Percentiles rank a stretch among this genome's conserved stretches.
Evolutionary conservation across 2,113 vertebrate genomes (phyloP).

Genomic region (Gymnorhina tibicen): DNA sequence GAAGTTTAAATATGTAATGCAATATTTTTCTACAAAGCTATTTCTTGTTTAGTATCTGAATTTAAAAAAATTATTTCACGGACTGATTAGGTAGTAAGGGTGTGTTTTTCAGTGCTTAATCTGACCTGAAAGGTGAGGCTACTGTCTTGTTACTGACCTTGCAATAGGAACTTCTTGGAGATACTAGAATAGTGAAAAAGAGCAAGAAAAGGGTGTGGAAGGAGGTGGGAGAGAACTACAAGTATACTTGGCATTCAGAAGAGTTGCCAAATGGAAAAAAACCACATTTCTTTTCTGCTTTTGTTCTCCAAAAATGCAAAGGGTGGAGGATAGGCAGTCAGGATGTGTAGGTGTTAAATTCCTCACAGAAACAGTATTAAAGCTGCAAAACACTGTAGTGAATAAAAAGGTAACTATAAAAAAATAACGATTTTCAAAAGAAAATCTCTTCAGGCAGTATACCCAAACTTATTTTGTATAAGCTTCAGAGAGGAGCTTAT

Average conservation of each 20-base stretch:
- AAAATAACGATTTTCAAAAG: background rate
- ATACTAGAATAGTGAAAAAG: background rate
- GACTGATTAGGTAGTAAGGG: background rate
- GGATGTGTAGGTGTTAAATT: conserved; percentile 19
- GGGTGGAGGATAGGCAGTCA: background rate
- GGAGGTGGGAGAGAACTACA: conserved; percentile 10
- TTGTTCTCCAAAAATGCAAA: background rate
- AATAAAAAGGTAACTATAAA: background rate
- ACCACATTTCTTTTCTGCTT: background rate
- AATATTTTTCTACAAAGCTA: background rate
- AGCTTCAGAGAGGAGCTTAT: background rate
- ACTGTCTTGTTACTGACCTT: background rate
- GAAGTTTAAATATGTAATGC: background rate
- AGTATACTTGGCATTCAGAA: conserved; percentile 3
- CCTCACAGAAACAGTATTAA: background rate
- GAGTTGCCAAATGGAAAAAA: conserved; percentile 7
- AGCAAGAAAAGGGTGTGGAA: conserved; percentile 32
- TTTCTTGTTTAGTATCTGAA: background rate
- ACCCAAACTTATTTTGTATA: background rate
- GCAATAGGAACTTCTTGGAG: background rate
- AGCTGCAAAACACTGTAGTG: background rate
- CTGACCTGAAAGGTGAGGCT: background rate
- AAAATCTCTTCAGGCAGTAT: background rate
- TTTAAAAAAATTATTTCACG: background rate
- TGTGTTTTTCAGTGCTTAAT: background rate